phyloP scores from a whole-genome alignment of 2,797 vertebrate genomes.

The Halcyon leucocephala region DNA sequence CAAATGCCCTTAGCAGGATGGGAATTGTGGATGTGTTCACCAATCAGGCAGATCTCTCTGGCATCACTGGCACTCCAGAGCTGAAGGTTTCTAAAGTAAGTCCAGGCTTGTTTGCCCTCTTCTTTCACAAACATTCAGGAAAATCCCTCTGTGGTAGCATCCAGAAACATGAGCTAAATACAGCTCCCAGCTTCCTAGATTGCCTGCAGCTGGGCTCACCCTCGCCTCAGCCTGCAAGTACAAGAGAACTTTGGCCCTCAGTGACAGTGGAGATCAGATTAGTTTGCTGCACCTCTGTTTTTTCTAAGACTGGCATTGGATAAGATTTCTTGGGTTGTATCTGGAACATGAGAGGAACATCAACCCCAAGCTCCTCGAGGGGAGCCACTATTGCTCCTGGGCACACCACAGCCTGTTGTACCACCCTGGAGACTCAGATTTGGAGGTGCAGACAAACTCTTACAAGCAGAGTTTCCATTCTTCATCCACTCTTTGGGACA shows the following conservation, averaged over 20 bases:
- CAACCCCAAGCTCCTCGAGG: accelerated
- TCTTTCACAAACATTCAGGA: neutral
- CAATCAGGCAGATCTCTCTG: slow-evolving; percentile 69
- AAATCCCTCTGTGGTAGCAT: neutral
- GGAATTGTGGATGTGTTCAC: slow-evolving; percentile 76
- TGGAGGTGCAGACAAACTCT: neutral
- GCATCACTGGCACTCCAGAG: slow-evolving; percentile 41
- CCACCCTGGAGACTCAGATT: neutral
- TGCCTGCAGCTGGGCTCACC: neutral
- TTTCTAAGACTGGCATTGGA: neutral
- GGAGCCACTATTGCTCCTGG: neutral
- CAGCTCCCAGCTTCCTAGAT: neutral
- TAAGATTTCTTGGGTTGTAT: neutral
- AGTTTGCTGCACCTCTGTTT: neutral
- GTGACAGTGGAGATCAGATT: neutral
- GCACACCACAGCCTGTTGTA: neutral
- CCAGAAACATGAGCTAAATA: neutral
- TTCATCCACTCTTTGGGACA: neutral
- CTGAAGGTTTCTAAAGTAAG: slow-evolving; percentile 78
- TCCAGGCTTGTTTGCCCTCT: neutral
- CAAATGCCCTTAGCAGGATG: slow-evolving; percentile 49
- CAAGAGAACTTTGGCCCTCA: neutral
- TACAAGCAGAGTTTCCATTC: neutral
- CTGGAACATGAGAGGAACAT: neutral
- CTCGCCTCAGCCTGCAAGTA: neutral